These are phyloP conservation scores for Hydrochoerus hydrochaeris DNA, from an alignment of 2,113 vertebrate species.

Conservation along the genomic window DNA sequence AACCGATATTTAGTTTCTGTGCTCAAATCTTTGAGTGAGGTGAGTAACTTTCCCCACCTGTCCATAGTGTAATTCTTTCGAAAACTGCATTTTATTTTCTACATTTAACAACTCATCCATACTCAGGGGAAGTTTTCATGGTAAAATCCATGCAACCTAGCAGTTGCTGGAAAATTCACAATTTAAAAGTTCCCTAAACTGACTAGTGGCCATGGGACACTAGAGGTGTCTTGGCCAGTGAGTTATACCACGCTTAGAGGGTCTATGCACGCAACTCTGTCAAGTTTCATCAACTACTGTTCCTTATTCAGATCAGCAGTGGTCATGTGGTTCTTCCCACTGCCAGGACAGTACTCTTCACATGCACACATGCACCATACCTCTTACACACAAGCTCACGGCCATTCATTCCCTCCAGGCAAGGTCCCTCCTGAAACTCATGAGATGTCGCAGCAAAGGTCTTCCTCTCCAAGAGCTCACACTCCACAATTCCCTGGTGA, in stretches of 20 bases:
- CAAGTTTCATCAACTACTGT: accelerated
- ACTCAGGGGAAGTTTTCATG: no score
- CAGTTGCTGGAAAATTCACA: no score
- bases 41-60: accelerated
- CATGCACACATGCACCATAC: accelerated
- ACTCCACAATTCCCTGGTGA: accelerated
- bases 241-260: accelerated
- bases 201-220: not conserved
- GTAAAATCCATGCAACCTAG: not conserved
- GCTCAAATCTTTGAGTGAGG: accelerated
- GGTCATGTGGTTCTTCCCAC: accelerated
- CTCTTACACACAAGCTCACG: accelerated
- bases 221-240: not conserved
- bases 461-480: accelerated
- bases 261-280: accelerated
- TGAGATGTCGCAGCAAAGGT: accelerated
- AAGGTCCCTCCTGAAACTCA: not conserved
- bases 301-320: not conserved
- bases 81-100: not conserved
- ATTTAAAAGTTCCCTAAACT: no score
- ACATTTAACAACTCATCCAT: not conserved
- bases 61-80: not conserved
- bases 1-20: accelerated
- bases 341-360: accelerated
- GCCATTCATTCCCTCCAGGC: accelerated